Evolutionary conservation across 1,140 invertebrate genomes (phyloP).

Genomic region (Ditylenchus dipsaci): DNA sequence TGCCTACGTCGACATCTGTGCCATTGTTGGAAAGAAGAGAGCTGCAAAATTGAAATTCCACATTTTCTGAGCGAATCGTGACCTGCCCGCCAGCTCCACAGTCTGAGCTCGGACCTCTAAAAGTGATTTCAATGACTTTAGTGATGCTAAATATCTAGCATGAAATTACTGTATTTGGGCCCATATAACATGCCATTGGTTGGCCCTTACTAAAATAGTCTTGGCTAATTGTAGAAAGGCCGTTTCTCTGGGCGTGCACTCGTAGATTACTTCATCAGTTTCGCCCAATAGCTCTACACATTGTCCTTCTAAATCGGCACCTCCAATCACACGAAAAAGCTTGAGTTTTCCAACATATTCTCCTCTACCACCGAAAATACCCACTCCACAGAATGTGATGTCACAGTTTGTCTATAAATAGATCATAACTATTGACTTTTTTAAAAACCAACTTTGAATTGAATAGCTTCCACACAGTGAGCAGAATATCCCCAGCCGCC

Average conservation of each 20-base stretch:
- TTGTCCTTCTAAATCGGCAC: conserved; percentile 78
- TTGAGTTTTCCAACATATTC: conserved; percentile 82
- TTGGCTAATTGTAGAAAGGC: conserved; percentile 45
- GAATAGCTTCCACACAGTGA: conserved; percentile 85
- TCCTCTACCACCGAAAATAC: conserved; percentile 88
- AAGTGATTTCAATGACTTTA: conserved; percentile 60
- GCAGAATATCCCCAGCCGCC: conserved; percentile 96
- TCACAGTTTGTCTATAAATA: conserved; percentile 78
- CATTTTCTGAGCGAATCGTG: conserved; percentile 75
- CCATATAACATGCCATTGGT: conserved; percentile 50
- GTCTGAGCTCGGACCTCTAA: conserved; percentile 90
- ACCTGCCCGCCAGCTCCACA: conserved; percentile 88
- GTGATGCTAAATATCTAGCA: background rate
- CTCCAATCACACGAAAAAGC: conserved; percentile 75
- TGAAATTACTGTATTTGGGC: conserved; percentile 48
- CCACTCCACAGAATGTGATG: conserved; percentile 83
- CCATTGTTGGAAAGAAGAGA: conserved; percentile 96
- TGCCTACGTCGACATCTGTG: conserved; percentile 94
- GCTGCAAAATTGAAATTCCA: conserved; percentile 89
- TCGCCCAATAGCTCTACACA: conserved; percentile 86
- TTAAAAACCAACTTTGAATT: conserved; percentile 67
- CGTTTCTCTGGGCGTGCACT: conserved; percentile 47
- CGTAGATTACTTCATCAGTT: conserved; percentile 71
- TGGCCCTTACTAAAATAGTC: conserved; percentile 26
- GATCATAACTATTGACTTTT: conserved; percentile 61